Evolutionary conservation across 1,140 invertebrate species (phyloP).

Genomic region (Megalonaias nervosa): DNA sequence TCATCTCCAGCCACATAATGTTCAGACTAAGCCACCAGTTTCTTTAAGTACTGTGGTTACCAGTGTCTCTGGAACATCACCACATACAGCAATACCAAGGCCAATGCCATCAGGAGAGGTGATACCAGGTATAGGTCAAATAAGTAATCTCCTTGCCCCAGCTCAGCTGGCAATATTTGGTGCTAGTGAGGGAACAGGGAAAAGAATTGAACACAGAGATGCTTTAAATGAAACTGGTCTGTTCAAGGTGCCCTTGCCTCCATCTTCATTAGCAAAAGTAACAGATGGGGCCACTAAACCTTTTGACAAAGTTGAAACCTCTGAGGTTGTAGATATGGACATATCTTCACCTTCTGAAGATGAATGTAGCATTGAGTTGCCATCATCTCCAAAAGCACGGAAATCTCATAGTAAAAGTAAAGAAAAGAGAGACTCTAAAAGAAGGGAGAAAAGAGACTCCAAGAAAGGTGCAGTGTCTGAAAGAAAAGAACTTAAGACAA

Average conservation of each 20-base stretch:
- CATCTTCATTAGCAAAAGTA: constrained; percentile 17
- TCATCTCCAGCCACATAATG: too few species aligned
- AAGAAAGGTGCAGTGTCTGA: neutral
- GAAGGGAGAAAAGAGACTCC: constrained; percentile 13
- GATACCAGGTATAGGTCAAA: too few species aligned
- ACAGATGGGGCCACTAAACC: constrained; percentile 5
- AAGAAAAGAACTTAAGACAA: neutral
- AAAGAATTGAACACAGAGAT: too few species aligned
- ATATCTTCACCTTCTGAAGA: constrained; percentile 70
- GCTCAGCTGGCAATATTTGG: too few species aligned
- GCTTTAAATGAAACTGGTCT: constrained; percentile 16
- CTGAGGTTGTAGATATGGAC: constrained; percentile 78
- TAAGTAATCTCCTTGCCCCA: too few species aligned
- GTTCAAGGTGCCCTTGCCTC: constrained; percentile 59
- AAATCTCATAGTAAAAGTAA: too few species aligned
- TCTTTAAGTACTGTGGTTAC: too few species aligned
- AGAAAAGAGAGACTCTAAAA: neutral
- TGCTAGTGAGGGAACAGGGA: too few species aligned
- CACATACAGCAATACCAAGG: too few species aligned
- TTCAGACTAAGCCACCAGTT: too few species aligned
- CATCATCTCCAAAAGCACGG: constrained; percentile 26
- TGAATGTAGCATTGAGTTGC: constrained; percentile 49
- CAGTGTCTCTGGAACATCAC: too few species aligned
- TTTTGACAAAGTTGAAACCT: constrained; percentile 54
- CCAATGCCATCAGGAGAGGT: too few species aligned